Conservation (phyloP, 2,113 vertebrate genomes). For the Chaenogobius annularis region DNA sequence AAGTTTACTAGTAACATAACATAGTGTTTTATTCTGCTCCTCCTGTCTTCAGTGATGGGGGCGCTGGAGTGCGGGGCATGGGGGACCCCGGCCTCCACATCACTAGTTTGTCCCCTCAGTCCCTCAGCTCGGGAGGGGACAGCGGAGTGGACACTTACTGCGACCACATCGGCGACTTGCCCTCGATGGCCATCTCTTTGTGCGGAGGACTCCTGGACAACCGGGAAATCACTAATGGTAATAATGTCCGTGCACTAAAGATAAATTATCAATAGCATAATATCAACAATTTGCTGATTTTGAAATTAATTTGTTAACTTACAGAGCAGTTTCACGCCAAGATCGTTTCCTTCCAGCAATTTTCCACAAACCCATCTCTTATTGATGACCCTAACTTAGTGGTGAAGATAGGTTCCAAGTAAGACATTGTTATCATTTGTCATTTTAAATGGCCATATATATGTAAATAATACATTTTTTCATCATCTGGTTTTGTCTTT, state of each 20-base stretch:
- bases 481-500: slow-evolving; percentile 16
- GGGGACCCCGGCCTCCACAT: slow-evolving; percentile 73
- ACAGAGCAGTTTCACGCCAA: slow-evolving; percentile 90
- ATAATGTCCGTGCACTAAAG: neutral
- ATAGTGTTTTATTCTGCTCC: too few relatives aligned
- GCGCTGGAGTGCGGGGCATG: slow-evolving; percentile 50
- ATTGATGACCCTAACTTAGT: slow-evolving; percentile 96
- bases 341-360: slow-evolving; percentile 89
- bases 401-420: slow-evolving; percentile 95
- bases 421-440: slow-evolving; percentile 48
- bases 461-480: neutral
- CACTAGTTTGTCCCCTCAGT: slow-evolving; percentile 88
- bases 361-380: slow-evolving; percentile 89
- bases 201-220: slow-evolving; percentile 92
- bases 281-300: neutral
- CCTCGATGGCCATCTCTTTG: slow-evolving; percentile 89
- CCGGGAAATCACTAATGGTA: slow-evolving; percentile 91
- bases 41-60: slow-evolving; percentile 69
- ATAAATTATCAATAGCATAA: neutral
- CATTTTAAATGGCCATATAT: neutral
- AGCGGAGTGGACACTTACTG: slow-evolving; percentile 92
- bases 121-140: slow-evolving; percentile 87
- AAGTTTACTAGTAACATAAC: too few relatives aligned
- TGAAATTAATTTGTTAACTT: slow-evolving; percentile 5
- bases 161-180: slow-evolving; percentile 85